Evolutionary conservation across 1,140 invertebrate genomes (phyloP).

Genomic region (Drosophila prosaltans): DNA sequence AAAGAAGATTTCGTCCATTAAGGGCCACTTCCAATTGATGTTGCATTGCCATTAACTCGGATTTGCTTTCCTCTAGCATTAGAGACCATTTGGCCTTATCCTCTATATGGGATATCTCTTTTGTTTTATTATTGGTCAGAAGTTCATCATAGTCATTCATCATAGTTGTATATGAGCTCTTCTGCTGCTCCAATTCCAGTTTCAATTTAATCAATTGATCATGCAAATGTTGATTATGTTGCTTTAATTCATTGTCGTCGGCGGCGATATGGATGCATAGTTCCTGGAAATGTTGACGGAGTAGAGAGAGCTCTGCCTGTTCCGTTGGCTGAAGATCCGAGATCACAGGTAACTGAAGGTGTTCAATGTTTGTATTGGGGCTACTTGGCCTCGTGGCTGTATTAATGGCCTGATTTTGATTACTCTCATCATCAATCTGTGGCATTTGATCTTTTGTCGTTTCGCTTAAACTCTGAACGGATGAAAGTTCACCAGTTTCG

Average conservation of each 20-base stretch:
- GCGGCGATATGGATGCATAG: slow-evolving; percentile 64
- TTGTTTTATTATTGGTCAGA: slow-evolving; percentile 40
- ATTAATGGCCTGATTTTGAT: slow-evolving; percentile 32
- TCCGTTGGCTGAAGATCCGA: slow-evolving; percentile 20
- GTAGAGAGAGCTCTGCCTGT: slow-evolving; percentile 47
- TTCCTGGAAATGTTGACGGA: slow-evolving; percentile 72
- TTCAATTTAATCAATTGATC: slow-evolving; percentile 56
- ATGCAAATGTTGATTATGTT: slow-evolving; percentile 48
- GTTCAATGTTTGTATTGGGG: slow-evolving; percentile 50
- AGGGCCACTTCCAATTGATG: slow-evolving; percentile 20
- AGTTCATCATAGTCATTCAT: slow-evolving; percentile 66
- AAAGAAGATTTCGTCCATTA: slow-evolving; percentile 19
- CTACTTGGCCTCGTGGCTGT: slow-evolving; percentile 68
- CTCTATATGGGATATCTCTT: slow-evolving; percentile 61
- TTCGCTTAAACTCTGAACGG: slow-evolving; percentile 73
- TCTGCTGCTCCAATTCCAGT: slow-evolving; percentile 49
- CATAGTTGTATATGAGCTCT: slow-evolving; percentile 64
- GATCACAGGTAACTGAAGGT: slow-evolving; percentile 54
- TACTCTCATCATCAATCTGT: slow-evolving; percentile 18
- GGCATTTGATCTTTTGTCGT: slow-evolving; percentile 53
- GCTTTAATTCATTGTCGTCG: slow-evolving; percentile 56
- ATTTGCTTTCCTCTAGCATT: slow-evolving; percentile 30
- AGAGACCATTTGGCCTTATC: slow-evolving; percentile 35
- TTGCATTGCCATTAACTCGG: slow-evolving; percentile 25
- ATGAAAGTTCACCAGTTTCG: slow-evolving; percentile 66